Evolutionary conservation across 2,797 vertebrate species (phyloP).

Genomic region (Neoniphon sammara): DNA sequence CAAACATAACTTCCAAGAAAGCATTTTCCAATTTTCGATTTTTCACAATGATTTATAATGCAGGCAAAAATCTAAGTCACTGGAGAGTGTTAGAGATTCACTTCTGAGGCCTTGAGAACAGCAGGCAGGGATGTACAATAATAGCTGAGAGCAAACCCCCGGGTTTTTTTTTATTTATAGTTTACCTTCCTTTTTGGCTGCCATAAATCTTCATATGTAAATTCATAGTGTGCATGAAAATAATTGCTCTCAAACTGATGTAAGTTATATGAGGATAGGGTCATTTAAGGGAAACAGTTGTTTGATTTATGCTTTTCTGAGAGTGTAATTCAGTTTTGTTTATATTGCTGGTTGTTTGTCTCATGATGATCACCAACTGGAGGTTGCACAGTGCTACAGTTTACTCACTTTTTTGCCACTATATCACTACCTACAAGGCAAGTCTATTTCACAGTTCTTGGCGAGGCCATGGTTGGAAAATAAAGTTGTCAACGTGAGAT

Average conservation of each 20-base stretch:
- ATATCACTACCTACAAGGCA: slow-evolving; percentile 36
- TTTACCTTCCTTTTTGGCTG: slow-evolving; percentile 31
- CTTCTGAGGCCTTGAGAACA: slow-evolving; percentile 9
- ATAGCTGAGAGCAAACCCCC: slow-evolving; percentile 7
- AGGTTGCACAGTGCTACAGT: slow-evolving; percentile 50
- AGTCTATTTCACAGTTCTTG: slow-evolving; percentile 23
- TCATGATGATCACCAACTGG: slow-evolving; percentile 45
- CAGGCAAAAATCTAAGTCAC: slow-evolving; percentile 33
- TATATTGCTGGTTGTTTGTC: slow-evolving; percentile 26
- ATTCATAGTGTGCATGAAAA: slow-evolving; percentile 35
- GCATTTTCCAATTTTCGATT: not conserved
- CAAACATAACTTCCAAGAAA: slow-evolving; percentile 33
- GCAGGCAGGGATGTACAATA: not conserved
- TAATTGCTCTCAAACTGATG: slow-evolving; percentile 60
- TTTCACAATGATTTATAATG: slow-evolving; percentile 33
- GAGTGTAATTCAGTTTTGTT: slow-evolving; percentile 42
- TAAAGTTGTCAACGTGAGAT: slow-evolving; percentile 60
- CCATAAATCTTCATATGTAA: slow-evolving; percentile 30
- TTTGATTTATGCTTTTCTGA: slow-evolving; percentile 27
- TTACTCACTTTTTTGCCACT: slow-evolving; percentile 42
- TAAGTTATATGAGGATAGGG: slow-evolving; percentile 41
- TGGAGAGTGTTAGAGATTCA: slow-evolving; percentile 24
- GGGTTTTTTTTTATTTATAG: slow-evolving; percentile 33
- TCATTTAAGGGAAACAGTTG: slow-evolving; percentile 48
- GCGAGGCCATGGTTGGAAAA: slow-evolving; percentile 54